These are phyloP conservation scores for rat (Rattus norvegicus) DNA, from an alignment of 2,113 vertebrate genomes.

Conservation along the genomic window GRCr8 NC_086027.1:66934001-66934500, in stretches of 20 bases:
- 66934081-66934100: not conserved
- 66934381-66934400: not conserved
- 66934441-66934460: not conserved
- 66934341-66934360: not conserved
- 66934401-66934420: not conserved
- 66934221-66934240: not conserved
- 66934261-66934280: not conserved
- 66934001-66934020: not conserved
- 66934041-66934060: not conserved
- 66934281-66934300: slow-evolving; percentile 1
- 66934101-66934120: not conserved
- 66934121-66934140: not conserved
- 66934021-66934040: not conserved
- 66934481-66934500: not conserved
- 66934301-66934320: not conserved
- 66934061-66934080: slow-evolving; percentile 7
- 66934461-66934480: not conserved
- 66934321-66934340: not conserved
- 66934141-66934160: not conserved
- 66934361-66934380: not conserved
- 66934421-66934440: not conserved
- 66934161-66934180: not conserved
- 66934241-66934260: not conserved
- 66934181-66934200: slow-evolving; percentile 12
- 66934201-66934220: slow-evolving; percentile 35